Evolutionary conservation across 2,797 vertebrate genomes (phyloP).

Genomic region (Chrysocyon brachyurus): DNA sequence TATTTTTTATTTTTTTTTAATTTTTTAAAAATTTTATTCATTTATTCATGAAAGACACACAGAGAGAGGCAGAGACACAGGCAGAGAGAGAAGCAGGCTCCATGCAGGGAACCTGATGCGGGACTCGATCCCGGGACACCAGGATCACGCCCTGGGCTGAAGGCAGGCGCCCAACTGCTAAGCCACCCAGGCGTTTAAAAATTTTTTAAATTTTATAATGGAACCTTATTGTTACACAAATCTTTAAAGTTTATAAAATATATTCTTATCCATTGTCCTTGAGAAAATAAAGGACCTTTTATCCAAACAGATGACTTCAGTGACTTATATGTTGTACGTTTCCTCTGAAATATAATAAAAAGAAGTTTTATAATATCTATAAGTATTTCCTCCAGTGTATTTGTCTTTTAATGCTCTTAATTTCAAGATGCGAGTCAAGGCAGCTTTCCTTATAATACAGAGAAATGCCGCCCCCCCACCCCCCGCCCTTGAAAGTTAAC

Average conservation of each 20-base stretch:
- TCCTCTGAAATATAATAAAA: not conserved
- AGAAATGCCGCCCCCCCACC: not conserved
- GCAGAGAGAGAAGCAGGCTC: too few species aligned
- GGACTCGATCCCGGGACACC: too few species aligned
- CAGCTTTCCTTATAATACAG: not conserved
- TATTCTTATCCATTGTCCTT: not conserved
- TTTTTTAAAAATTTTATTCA: too few species aligned
- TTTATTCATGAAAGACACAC: too few species aligned
- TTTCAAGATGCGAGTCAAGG: conserved; percentile 34
- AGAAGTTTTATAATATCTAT: not conserved
- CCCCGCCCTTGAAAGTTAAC: not conserved
- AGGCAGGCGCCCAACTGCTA: too few species aligned
- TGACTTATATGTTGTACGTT: conserved; percentile 26
- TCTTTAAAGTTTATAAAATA: conserved; percentile 29
- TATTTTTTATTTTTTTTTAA: too few species aligned
- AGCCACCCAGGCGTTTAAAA: too few species aligned
- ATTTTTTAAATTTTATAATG: conserved; percentile 22
- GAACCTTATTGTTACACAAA: not conserved
- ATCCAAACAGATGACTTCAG: not conserved
- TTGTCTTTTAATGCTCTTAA: conserved; percentile 48
- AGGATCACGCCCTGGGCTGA: too few species aligned
- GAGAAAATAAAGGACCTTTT: not conserved
- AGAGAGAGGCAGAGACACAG: too few species aligned
- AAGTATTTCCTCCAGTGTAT: not conserved
- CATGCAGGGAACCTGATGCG: too few species aligned